phyloP scores from a whole-genome alignment of 2,113 vertebrate genomes.

The Ageneiosus marmoratus region DNA sequence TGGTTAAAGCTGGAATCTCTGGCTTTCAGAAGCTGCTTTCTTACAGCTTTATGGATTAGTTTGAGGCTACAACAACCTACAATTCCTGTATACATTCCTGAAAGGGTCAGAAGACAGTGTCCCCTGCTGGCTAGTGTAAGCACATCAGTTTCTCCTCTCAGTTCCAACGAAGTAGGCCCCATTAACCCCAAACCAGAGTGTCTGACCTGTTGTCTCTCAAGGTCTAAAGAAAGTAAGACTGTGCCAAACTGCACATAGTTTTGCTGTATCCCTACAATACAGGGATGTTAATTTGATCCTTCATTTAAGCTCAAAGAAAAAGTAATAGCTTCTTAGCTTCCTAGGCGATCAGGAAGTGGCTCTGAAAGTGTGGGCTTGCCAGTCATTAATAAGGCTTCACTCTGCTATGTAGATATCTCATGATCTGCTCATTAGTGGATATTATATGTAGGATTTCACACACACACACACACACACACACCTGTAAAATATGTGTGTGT shows the following conservation, averaged over 20 bases:
- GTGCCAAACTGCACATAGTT: constrained; percentile 1
- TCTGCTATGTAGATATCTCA: constrained; percentile 31
- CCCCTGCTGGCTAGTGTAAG: constrained; percentile 24
- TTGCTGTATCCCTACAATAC: neutral
- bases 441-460: constrained; percentile 14
- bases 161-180: neutral
- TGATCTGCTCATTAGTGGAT: constrained; percentile 39
- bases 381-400: constrained; percentile 5
- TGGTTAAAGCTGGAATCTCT: neutral
- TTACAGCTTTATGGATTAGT: neutral
- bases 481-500: neutral
- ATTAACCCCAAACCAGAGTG: neutral
- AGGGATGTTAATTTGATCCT: constrained; percentile 10
- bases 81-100: neutral
- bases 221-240: constrained; percentile 30
- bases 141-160: neutral
- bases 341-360: neutral
- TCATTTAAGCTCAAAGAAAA: constrained; percentile 28
- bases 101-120: neutral
- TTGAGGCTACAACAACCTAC: neutral
- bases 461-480: constrained; percentile 5
- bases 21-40: neutral
- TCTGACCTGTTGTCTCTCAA: constrained; percentile 1
- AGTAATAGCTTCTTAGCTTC: constrained; percentile 38
- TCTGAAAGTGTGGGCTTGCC: neutral